These are phyloP conservation scores for Eonycteris spelaea DNA, from an alignment of 2,113 vertebrate species.

Conservation along the genomic window DNA sequence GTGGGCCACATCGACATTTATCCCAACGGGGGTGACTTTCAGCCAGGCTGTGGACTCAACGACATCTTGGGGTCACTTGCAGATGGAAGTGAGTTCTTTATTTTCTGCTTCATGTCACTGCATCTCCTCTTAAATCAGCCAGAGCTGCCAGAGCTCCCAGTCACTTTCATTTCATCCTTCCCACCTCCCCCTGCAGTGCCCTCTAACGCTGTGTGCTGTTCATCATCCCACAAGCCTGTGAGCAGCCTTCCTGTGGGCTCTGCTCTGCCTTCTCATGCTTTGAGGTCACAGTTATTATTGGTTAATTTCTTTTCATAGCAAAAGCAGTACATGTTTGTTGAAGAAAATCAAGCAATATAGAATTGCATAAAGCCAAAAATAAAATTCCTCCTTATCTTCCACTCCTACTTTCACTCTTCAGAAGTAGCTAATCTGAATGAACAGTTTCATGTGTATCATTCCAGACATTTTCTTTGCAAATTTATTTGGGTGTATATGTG, in stretches of 20 bases:
- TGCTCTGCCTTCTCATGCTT: background rate
- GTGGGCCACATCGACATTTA: constrained; percentile 97
- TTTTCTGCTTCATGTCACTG: background rate
- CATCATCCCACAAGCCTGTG: background rate
- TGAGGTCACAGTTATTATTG: background rate
- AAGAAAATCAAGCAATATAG: background rate
- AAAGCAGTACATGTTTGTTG: background rate
- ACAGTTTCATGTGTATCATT: background rate
- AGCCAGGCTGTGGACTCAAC: constrained; percentile 91
- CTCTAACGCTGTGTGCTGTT: background rate
- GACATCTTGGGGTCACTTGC: constrained; percentile 88
- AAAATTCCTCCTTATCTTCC: background rate
- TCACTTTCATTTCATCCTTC: background rate
- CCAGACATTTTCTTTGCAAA: background rate
- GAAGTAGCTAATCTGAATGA: background rate
- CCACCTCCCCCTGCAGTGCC: background rate
- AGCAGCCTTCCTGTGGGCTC: background rate
- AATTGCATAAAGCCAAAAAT: background rate
- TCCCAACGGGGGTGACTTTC: constrained; percentile 94
- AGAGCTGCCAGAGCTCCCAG: background rate
- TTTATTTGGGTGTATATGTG: background rate
- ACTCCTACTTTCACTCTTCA: background rate
- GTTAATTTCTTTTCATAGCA: background rate
- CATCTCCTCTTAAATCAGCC: background rate
- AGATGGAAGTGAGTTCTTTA: constrained; percentile 89